Conservation (phyloP, 2,888 invertebrate species). For the Caenorhabditis auriculariae region DNA sequence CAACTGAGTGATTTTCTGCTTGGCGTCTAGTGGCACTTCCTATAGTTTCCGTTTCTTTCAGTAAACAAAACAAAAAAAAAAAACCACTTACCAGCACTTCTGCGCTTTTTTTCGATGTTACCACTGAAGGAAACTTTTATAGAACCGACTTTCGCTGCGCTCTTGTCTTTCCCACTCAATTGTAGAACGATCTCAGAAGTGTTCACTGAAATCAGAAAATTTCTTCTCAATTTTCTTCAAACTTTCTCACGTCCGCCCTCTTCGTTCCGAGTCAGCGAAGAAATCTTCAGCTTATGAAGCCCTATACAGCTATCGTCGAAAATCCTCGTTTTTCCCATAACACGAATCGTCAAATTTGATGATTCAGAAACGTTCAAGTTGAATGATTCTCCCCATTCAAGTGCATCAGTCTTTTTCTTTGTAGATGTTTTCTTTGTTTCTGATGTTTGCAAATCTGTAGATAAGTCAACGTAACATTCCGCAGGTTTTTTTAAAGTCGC, state of each 20-base stretch:
- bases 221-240: not conserved
- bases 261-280: constrained; percentile 51
- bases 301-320: constrained; percentile 60
- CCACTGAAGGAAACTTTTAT: constrained; percentile 14
- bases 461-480: constrained; percentile 59
- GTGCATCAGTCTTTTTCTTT: constrained; percentile 57
- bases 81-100: constrained; percentile 16
- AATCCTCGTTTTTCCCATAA: constrained; percentile 56
- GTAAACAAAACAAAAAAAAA: too few species aligned
- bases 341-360: constrained; percentile 44
- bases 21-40: too few species aligned
- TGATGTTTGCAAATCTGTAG: constrained; percentile 43
- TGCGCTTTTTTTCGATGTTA: constrained; percentile 18
- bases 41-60: too few species aligned
- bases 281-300: constrained; percentile 52
- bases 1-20: constrained; percentile 17
- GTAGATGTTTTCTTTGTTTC: constrained; percentile 48
- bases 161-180: constrained; percentile 43
- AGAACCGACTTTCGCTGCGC: constrained; percentile 29
- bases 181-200: constrained; percentile 38
- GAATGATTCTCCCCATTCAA: constrained; percentile 61
- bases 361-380: constrained; percentile 46
- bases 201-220: constrained; percentile 40
- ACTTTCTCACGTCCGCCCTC: constrained; percentile 58
- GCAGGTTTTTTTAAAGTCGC: constrained; percentile 51